A percentile compares a stretch with the other conserved stretches of the same genome.
Evolutionary conservation across 2,888 invertebrate genomes (phyloP).

Genomic region (Cabera pusaria): DNA sequence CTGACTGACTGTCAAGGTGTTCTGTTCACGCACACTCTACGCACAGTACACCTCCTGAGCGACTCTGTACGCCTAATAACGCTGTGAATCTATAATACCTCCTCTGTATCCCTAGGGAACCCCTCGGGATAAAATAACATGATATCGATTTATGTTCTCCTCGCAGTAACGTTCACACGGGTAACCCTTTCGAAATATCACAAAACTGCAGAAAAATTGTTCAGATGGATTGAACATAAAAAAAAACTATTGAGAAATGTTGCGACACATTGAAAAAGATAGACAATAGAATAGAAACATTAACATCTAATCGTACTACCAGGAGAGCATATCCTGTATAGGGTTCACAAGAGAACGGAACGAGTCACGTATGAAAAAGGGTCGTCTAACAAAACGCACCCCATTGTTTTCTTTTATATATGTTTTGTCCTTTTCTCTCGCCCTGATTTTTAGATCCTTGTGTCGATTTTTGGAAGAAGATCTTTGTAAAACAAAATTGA

Average conservation of each 20-base stretch:
- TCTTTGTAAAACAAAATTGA: too few species aligned
- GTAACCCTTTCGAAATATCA: slow-evolving; percentile 44
- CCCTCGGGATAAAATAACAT: slow-evolving; percentile 24
- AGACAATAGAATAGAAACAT: slow-evolving; percentile 32
- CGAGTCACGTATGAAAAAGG: slow-evolving; percentile 41
- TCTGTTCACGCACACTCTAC: too few species aligned
- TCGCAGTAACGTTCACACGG: slow-evolving; percentile 46
- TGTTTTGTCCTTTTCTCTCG: slow-evolving; percentile 18
- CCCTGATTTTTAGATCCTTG: slow-evolving; percentile 1
- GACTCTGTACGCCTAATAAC: slow-evolving; percentile 52
- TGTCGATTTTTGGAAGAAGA: not conserved
- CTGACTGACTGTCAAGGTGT: too few species aligned
- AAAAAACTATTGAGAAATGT: not conserved
- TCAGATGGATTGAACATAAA: too few species aligned
- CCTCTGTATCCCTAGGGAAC: slow-evolving; percentile 42
- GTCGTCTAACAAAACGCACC: slow-evolving; percentile 42
- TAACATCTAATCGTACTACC: slow-evolving; percentile 50
- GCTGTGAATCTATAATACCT: slow-evolving; percentile 59
- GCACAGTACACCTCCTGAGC: slow-evolving; percentile 41
- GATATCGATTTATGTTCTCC: slow-evolving; percentile 42
- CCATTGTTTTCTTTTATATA: slow-evolving; percentile 20
- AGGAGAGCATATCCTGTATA: slow-evolving; percentile 52
- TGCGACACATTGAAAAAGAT: slow-evolving; percentile 9
- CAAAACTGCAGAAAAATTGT: not conserved
- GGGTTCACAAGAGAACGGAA: slow-evolving; percentile 31